Evolutionary conservation across 2,797 vertebrate genomes (phyloP).

Genomic region (Odontamblyopus lacepedii): DNA sequence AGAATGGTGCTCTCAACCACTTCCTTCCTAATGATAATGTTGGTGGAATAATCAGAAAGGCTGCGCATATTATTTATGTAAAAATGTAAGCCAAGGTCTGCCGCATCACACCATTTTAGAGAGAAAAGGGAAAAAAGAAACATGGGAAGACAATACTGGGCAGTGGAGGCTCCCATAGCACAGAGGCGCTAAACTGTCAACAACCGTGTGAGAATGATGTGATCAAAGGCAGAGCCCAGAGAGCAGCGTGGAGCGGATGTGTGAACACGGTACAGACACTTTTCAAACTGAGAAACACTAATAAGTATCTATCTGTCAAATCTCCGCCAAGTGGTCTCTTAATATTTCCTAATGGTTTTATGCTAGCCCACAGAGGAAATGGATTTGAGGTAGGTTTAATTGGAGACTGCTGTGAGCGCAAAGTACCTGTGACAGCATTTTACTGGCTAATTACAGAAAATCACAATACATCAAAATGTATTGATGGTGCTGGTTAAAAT

Average conservation of each 20-base stretch:
- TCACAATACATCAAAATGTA: background rate
- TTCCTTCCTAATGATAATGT: slow-evolving; percentile 31
- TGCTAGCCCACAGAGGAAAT: background rate
- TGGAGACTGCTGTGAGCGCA: background rate
- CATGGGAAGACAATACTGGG: slow-evolving; percentile 49
- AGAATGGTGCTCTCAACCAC: slow-evolving; percentile 33
- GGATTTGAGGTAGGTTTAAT: background rate
- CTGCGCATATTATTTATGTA: slow-evolving; percentile 15
- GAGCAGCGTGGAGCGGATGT: slow-evolving; percentile 38
- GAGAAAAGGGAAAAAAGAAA: slow-evolving; percentile 12
- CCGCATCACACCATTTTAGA: slow-evolving; percentile 51
- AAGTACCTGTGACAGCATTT: background rate
- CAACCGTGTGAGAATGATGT: slow-evolving; percentile 65
- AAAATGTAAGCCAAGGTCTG: slow-evolving; percentile 28
- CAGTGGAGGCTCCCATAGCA: slow-evolving; percentile 56
- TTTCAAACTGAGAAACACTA: slow-evolving; percentile 24
- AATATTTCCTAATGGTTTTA: slow-evolving; percentile 17
- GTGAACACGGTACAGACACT: slow-evolving; percentile 24
- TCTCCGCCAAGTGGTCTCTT: slow-evolving; percentile 8
- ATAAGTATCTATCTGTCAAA: slow-evolving; percentile 22
- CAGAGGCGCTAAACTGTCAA: slow-evolving; percentile 73
- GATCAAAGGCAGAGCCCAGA: slow-evolving; percentile 69
- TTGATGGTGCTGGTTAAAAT: background rate
- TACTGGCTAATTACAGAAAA: background rate
- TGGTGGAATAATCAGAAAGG: slow-evolving; percentile 23